These are phyloP conservation scores for Babylonia areolata DNA, from an alignment of 1,140 invertebrate species.

Conservation along the genomic window DNA sequence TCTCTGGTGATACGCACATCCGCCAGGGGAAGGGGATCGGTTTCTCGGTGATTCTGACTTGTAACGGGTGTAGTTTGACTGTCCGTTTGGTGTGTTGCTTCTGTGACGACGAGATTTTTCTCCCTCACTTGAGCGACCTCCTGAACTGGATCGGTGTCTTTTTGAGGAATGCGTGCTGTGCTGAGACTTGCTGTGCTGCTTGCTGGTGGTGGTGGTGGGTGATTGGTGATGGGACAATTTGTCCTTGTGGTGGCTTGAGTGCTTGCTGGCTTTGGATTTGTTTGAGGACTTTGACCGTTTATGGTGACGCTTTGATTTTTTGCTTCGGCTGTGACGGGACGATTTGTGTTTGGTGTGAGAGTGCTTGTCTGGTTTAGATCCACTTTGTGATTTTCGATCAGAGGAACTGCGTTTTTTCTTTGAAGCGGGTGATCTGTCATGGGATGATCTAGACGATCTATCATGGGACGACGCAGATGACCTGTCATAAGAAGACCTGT, in stretches of 20 bases:
- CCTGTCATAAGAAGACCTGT: background rate
- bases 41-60: background rate
- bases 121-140: background rate
- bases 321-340: background rate
- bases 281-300: background rate
- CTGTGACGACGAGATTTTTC: background rate
- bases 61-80: background rate
- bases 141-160: background rate
- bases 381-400: background rate
- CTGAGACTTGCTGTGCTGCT: background rate
- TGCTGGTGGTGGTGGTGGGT: background rate
- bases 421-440: background rate
- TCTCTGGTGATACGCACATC: background rate
- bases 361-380: background rate
- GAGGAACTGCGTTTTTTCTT: background rate
- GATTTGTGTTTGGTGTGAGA: background rate
- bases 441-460: too few relatives aligned
- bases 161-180: background rate
- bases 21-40: background rate
- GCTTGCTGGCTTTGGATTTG: background rate
- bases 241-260: background rate
- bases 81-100: background rate
- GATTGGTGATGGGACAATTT: background rate
- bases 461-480: too few relatives aligned
- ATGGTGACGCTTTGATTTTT: background rate